A percentile compares a stretch with the other conserved stretches of the same genome.
These are phyloP conservation scores for Actinostola sp. DNA, from an alignment of 92 coral and sea anemone species.

Conservation along the genomic window DNA sequence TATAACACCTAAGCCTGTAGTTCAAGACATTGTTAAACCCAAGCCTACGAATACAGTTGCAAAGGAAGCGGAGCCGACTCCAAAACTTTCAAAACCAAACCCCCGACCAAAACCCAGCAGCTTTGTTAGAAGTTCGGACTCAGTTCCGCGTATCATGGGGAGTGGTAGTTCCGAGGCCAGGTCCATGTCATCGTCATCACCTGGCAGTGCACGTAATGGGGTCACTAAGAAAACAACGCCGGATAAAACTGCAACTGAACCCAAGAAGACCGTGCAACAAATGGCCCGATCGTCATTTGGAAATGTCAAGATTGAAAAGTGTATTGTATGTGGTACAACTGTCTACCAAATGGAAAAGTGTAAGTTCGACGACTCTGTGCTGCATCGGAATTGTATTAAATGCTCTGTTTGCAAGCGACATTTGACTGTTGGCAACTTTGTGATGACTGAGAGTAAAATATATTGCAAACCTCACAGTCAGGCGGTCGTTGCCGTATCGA, in stretches of 20 bases:
- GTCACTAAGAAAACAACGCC: background rate
- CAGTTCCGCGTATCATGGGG: conserved; percentile 8
- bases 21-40: background rate
- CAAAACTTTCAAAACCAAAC: background rate
- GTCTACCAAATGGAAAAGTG: conserved; percentile 98
- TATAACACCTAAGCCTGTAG: background rate
- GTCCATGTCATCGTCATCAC: background rate
- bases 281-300: conserved; percentile 16
- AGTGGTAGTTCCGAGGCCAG: conserved; percentile 1
- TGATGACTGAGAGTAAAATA: conserved; percentile 91
- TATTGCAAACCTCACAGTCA: conserved; percentile 94
- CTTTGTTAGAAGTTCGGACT: conserved; percentile 9
- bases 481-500: conserved; percentile 41
- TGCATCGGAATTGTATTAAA: conserved; percentile 88
- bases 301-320: conserved; percentile 58
- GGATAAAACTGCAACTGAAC: background rate
- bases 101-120: conserved; percentile 18
- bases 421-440: conserved; percentile 94
- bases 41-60: background rate
- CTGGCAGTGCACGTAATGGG: background rate
- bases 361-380: conserved; percentile 82
- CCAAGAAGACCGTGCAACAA: conserved; percentile 16
- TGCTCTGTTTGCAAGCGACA: conserved; percentile 92
- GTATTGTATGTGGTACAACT: conserved; percentile 87
- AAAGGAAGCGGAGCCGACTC: background rate